phyloP scores from a whole-genome alignment of 2,113 vertebrate species.

The Vidua macroura region DNA sequence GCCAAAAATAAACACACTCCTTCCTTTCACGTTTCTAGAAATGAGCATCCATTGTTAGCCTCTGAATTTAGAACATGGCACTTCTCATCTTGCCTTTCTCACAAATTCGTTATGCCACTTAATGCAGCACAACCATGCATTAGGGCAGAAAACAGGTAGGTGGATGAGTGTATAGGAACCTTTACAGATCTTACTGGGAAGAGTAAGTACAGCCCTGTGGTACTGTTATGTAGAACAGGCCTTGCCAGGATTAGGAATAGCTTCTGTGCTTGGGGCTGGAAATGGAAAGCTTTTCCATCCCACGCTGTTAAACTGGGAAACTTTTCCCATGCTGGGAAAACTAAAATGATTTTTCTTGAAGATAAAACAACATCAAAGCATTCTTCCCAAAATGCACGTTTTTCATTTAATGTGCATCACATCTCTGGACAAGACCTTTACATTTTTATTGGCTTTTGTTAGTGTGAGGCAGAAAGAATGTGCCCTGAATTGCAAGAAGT shows the following conservation, averaged over 20 bases:
- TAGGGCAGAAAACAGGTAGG: conserved; percentile 10
- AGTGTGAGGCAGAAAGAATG: background rate
- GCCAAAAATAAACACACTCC: background rate
- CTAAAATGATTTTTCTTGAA: background rate
- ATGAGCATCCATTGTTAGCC: background rate
- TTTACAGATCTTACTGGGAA: background rate
- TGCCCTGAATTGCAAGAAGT: background rate
- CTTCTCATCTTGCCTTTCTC: background rate
- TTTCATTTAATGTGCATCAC: background rate
- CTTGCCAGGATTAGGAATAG: background rate
- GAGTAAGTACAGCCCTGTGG: background rate
- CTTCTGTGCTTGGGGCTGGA: background rate
- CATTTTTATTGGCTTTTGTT: background rate
- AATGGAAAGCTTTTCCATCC: background rate
- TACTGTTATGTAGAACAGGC: background rate
- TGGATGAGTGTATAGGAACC: background rate
- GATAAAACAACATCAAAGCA: background rate
- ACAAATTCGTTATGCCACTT: background rate
- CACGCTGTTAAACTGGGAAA: background rate
- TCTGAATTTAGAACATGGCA: background rate
- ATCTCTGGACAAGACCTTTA: background rate
- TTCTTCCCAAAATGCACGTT: background rate
- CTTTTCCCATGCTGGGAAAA: background rate
- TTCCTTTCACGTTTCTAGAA: background rate
- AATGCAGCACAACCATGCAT: background rate